These are phyloP conservation scores for Hydrotaea cyrtoneurina DNA, from an alignment of 2,888 invertebrate species.

Conservation along the genomic window DNA sequence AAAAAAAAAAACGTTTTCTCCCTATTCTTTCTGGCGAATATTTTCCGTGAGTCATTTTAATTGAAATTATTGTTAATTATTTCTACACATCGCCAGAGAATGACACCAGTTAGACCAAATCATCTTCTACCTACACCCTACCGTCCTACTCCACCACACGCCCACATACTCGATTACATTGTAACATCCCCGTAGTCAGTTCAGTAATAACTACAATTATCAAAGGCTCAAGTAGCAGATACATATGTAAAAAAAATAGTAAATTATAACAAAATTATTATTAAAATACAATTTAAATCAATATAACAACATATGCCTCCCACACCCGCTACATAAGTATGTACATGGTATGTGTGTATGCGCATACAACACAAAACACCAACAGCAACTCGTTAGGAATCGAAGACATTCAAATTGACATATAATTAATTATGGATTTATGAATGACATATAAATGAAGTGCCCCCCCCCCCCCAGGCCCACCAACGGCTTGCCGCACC, in stretches of 20 bases:
- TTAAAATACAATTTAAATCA: conserved; percentile 56
- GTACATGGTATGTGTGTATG: not conserved
- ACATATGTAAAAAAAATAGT: not conserved
- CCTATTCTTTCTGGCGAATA: too few species aligned
- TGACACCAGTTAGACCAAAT: too few species aligned
- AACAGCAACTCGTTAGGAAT: not conserved
- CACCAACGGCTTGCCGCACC: not conserved
- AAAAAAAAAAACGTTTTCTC: too few species aligned
- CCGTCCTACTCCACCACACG: too few species aligned
- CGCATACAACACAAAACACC: not conserved
- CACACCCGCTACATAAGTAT: not conserved
- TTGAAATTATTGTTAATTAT: not conserved
- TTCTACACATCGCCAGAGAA: too few species aligned
- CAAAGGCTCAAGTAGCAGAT: not conserved
- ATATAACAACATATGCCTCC: conserved; percentile 41
- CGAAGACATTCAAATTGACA: conserved; percentile 50
- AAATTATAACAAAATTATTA: conserved; percentile 29
- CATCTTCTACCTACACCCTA: too few species aligned
- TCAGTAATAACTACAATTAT: conserved; percentile 35
- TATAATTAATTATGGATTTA: conserved; percentile 64
- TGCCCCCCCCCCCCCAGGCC: too few species aligned
- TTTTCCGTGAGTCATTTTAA: too few species aligned
- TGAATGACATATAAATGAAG: conserved; percentile 53
- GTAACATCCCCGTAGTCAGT: not conserved
- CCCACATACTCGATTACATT: too few species aligned